Conservation (phyloP, 2,888 invertebrate genomes). For the Cheilosia impressa region DNA sequence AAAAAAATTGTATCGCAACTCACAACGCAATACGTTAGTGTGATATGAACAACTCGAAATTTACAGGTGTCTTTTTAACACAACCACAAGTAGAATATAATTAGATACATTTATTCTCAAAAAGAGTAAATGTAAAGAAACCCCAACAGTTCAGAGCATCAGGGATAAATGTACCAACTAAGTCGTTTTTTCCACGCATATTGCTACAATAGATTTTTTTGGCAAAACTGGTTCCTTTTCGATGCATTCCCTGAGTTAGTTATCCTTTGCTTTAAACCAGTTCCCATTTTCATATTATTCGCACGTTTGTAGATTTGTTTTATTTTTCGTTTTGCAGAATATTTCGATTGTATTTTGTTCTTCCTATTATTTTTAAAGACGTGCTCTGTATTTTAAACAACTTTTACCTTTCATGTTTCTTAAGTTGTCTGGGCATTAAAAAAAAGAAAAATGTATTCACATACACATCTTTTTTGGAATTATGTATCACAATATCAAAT, state of each 20-base stretch:
- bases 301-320: constrained; percentile 11
- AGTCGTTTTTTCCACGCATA: constrained; percentile 24
- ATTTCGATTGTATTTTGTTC: not conserved
- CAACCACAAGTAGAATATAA: no score
- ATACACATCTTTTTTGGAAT: not conserved
- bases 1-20: no score
- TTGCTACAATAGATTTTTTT: constrained; percentile 38
- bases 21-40: no score
- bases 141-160: constrained; percentile 1
- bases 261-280: constrained; percentile 60
- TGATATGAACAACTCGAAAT: no score
- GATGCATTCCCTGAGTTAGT: constrained; percentile 42
- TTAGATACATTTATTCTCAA: not conserved
- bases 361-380: constrained; percentile 12
- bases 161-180: constrained; percentile 13
- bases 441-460: not conserved
- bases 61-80: no score
- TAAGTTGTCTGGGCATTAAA: not conserved
- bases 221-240: constrained; percentile 62
- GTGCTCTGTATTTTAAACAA: constrained; percentile 29
- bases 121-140: not conserved
- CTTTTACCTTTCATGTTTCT: constrained; percentile 13
- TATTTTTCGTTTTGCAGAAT: constrained; percentile 3
- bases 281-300: constrained; percentile 26
- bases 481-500: not conserved